These are phyloP conservation scores for Crocuta crocuta DNA, from an alignment of 2,113 vertebrate species.

Conservation along the genomic window DNA sequence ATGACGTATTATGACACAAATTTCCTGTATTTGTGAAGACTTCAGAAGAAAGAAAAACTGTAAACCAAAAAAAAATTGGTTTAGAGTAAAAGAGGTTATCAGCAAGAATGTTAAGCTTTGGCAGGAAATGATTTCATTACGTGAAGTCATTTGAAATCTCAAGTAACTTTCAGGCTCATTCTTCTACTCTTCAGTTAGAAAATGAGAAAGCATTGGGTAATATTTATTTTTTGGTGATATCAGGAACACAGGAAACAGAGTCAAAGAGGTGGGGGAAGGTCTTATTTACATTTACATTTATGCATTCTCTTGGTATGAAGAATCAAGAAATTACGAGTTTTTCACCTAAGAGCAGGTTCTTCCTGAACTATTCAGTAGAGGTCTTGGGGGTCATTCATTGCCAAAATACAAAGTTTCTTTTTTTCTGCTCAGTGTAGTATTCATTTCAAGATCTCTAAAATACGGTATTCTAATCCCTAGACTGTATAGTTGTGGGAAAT, in stretches of 20 bases:
- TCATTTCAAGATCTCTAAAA: not conserved
- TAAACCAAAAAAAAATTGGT: not conserved
- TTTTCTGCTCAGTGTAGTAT: not conserved
- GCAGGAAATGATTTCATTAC: not conserved
- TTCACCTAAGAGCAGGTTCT: not conserved
- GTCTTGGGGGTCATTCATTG: not conserved
- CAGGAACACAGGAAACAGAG: not conserved
- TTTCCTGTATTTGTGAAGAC: not conserved
- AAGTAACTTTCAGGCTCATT: not conserved
- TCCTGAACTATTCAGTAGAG: not conserved
- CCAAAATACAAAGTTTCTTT: not conserved
- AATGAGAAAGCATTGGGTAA: not conserved
- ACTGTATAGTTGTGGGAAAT: not conserved
- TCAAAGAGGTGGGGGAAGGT: not conserved
- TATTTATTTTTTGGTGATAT: not conserved
- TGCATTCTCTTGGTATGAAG: not conserved
- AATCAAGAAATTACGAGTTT: not conserved
- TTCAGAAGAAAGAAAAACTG: not conserved
- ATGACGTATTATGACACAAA: not conserved
- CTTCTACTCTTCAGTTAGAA: not conserved
- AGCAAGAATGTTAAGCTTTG: not conserved
- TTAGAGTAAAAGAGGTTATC: slow-evolving; percentile 30
- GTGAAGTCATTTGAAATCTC: slow-evolving; percentile 26
- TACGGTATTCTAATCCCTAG: not conserved
- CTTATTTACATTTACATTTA: not conserved